Conservation (phyloP, 2,797 vertebrate genomes). For the Amazonetta brasiliensis region DNA sequence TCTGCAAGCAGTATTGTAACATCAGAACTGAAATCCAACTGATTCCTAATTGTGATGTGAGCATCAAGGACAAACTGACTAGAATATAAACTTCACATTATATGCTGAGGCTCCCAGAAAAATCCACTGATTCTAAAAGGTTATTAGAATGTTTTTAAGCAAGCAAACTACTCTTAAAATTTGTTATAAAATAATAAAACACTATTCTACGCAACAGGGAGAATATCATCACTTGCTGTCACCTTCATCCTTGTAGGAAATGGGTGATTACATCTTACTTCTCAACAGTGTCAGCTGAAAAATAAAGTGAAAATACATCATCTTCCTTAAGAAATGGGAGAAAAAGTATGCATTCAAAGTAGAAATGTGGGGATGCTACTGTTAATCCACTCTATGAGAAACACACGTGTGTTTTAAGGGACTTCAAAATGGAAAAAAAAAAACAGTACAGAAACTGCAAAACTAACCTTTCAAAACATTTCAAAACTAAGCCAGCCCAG, state of each 20-base stretch:
- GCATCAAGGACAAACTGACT: not conserved
- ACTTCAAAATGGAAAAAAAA: not conserved
- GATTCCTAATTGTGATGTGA: not conserved
- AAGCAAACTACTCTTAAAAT: not conserved
- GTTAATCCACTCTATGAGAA: not conserved
- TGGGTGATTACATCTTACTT: not conserved
- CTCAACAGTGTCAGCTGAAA: not conserved
- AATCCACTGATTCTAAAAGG: not conserved
- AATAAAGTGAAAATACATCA: not conserved
- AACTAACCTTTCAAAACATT: not conserved
- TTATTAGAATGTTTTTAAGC: not conserved
- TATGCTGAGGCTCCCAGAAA: not conserved
- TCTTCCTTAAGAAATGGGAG: not conserved
- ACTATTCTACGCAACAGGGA: not conserved
- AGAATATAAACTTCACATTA: not conserved
- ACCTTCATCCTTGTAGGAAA: not conserved
- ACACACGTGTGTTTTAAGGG: not conserved
- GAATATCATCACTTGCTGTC: not conserved
- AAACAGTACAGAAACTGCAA: not conserved
- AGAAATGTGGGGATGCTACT: not conserved
- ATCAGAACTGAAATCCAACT: not conserved
- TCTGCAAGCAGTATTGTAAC: not conserved
- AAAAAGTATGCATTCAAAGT: not conserved
- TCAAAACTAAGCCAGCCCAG: not conserved
- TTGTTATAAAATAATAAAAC: not conserved